Evolutionary conservation across 2,888 invertebrate genomes (phyloP).

Genomic region (Drosophila nigricruria): DNA sequence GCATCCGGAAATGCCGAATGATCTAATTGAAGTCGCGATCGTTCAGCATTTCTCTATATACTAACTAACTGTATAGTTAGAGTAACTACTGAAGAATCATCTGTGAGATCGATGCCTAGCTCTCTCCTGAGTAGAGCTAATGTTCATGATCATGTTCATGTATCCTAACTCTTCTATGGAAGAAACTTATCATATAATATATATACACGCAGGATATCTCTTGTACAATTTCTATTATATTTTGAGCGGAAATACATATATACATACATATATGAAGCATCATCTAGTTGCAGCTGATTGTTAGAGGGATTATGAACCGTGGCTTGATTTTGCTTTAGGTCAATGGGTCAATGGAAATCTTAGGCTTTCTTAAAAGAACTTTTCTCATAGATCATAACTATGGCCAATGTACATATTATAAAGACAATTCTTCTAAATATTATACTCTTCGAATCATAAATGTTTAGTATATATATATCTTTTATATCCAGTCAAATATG

Average conservation of each 20-base stretch:
- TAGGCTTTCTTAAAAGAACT: background rate
- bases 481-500: too few species aligned
- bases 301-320: background rate
- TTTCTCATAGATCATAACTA: background rate
- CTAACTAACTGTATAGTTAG: background rate
- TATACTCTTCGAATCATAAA: too few species aligned
- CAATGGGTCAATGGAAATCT: background rate
- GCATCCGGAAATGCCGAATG: constrained; percentile 62
- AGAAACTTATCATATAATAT: too few species aligned
- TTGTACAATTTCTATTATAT: background rate
- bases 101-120: background rate
- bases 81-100: background rate
- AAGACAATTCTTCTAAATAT: background rate
- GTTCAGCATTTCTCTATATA: constrained; percentile 1
- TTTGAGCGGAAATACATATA: background rate
- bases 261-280: too few species aligned
- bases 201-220: too few species aligned
- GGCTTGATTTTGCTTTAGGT: too few species aligned
- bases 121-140: background rate
- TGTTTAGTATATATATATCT: too few species aligned
- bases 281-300: background rate
- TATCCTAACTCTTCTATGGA: background rate
- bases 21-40: constrained; percentile 32
- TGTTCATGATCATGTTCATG: background rate
- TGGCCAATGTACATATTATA: background rate